Conservation (phyloP, 1,140 invertebrate species). For the Lethrus apterus region DNA sequence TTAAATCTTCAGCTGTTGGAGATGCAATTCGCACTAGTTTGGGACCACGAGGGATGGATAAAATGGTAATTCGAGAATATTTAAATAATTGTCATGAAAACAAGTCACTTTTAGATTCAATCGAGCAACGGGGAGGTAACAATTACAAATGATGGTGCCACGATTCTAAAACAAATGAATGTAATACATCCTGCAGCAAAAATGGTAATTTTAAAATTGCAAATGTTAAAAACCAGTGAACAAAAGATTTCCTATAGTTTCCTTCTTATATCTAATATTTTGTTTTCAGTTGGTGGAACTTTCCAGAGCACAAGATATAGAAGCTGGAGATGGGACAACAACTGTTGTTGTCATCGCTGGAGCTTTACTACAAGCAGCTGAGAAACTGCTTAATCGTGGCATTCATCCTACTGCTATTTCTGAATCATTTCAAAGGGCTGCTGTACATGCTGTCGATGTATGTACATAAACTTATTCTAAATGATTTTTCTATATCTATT, state of each 20-base stretch:
- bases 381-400: slow-evolving; percentile 87
- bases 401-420: slow-evolving; percentile 98
- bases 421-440: slow-evolving; percentile 91
- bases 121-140: slow-evolving; percentile 95
- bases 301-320: slow-evolving; percentile 96
- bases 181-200: slow-evolving; percentile 98
- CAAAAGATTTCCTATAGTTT: not conserved
- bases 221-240: not conserved
- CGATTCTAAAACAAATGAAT: slow-evolving; percentile 98
- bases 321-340: slow-evolving; percentile 99
- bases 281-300: slow-evolving; percentile 82
- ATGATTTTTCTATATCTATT: slow-evolving; percentile 11
- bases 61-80: slow-evolving; percentile 72
- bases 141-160: slow-evolving; percentile 99
- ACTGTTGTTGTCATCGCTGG: slow-evolving; percentile 96
- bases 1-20: slow-evolving; percentile 76
- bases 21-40: slow-evolving; percentile 98
- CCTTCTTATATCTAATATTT: not conserved
- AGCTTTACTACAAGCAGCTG: slow-evolving; percentile 87
- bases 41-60: slow-evolving; percentile 98
- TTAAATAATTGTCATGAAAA: slow-evolving; percentile 17
- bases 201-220: slow-evolving; percentile 65
- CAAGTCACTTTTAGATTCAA: slow-evolving; percentile 76
- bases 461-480: slow-evolving; percentile 13
- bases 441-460: slow-evolving; percentile 71